phyloP scores from a whole-genome alignment of 2,888 invertebrate genomes.

The Notodonta ziczac region DNA sequence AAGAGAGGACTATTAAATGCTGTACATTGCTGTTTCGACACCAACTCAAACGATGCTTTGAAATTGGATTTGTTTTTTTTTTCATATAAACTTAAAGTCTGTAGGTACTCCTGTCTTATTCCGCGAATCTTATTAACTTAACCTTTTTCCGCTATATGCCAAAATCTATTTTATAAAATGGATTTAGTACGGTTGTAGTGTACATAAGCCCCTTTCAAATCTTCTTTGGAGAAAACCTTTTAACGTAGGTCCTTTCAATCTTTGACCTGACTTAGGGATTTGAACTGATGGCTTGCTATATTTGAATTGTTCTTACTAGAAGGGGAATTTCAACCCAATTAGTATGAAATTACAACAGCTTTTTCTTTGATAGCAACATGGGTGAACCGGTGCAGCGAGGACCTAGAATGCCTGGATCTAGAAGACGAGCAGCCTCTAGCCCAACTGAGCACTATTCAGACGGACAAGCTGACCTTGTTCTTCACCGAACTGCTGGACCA shows the following conservation, averaged over 20 bases:
- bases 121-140: neutral
- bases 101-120: neutral
- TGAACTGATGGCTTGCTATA: neutral
- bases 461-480: conserved; percentile 89
- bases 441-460: conserved; percentile 85
- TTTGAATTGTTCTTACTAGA: neutral
- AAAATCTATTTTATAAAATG: neutral
- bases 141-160: neutral
- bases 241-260: neutral
- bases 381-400: conserved; percentile 89
- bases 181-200: neutral
- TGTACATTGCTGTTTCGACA: too few relatives aligned
- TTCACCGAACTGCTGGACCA: conserved; percentile 89
- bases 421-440: conserved; percentile 80
- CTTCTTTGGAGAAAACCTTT: neutral
- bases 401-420: conserved; percentile 83
- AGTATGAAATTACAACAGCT: neutral
- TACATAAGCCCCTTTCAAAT: neutral
- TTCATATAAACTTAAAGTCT: too few relatives aligned
- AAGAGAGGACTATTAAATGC: too few relatives aligned
- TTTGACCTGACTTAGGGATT: neutral
- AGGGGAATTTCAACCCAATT: neutral
- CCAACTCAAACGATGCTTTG: too few relatives aligned
- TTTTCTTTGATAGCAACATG: conserved; percentile 85
- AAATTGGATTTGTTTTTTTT: too few relatives aligned